Evolutionary conservation across 1,140 invertebrate genomes (phyloP), one percentile per base, ranked within the genome.

Genomic region (Calephelis nemesis): DNA sequence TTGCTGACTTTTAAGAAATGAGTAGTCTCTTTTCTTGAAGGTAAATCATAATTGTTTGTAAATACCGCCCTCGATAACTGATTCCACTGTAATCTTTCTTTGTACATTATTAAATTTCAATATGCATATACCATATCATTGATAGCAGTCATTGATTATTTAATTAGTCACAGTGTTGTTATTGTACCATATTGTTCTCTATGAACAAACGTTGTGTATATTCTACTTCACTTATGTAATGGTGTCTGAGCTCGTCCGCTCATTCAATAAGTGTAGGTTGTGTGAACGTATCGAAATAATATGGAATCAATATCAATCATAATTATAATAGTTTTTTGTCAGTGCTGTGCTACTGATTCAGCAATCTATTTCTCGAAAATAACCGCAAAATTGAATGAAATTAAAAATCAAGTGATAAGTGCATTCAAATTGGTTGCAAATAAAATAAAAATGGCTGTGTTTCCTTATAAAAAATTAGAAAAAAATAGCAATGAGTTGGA

Each of bases 381-480:
- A n/a, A 60, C 66, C 3, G 49, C 63, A n/a, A 79, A 78, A 74
- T 65, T 83, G 39, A 69, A 66, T 50, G 64, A 79, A 39, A 62
- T 82, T 8, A 70, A 69, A 50, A 62, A 70, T 12, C 47, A 72
- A 7, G 39, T 86, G 30, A 39, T 68, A 5, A 48, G 39, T 5
- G 68, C 72, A 5, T 66, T 83, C 0, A 78, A 65, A 40, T 68
- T 52, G 4, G 15, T 85, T 19, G 73, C 60, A n/a, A 45, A 62
- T 30, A 71, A 72, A 70, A 58, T 82, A 40, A 72, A 65, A 49
- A 8, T 62, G 5, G 70, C 80, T 7, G 54, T 84, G 12, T 66
- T 72, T 66, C 67, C 70, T 15, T 62, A 68, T 30, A 15, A 52
- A 12, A 63, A 60, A 69, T 12, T 62, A 50, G 42, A 68, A 39